Evolutionary conservation across 64 coral and sea anemone genomes (phyloP), one percentile per base, ranked within the genome.

Genomic region (Stichodactyla helianthus): DNA sequence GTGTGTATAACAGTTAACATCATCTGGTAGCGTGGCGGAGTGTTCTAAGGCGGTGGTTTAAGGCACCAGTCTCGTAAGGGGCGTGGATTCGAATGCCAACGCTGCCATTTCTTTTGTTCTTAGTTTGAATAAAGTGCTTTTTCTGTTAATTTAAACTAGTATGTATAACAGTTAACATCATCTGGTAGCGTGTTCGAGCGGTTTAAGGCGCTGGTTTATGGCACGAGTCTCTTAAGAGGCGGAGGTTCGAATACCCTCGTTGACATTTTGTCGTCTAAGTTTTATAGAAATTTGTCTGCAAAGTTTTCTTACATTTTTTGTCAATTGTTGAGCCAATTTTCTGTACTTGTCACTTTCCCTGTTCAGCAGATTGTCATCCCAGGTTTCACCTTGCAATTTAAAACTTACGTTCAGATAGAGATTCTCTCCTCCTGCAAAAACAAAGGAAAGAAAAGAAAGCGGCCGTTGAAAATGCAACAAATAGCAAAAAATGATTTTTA

Each of bases 31-130:
- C 70, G 70, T 76, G 70, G 70, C 70, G 16, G 70, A 76, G 20
- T 20, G 20, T 14, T 76, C 70, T 76, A 76, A 76, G 70, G 70
- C 70, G 70, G 16, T 76, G 70, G 70, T 76, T 76, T 76, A 76
- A 76, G 70, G 70, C 70, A 76, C 70, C 20, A 76, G 70, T 76
- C 70, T 76, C 70, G 70, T 76, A 26, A 76, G 70, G 22, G 70
- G 70, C 70, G 70, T 76, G 70, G 70, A 20, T 76, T 76, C 70
- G 70, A 76, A 76, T 76, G 16, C 70, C 12, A 76, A 3, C 70
- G 70, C 70, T 76, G 70, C 70, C 70, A 76, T 7, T 76, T 20
- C 22, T 76, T 76, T 76, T 59, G 17, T 11, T 16, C 17, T 59
- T 16, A n/a, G n/a, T n/a, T n/a, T n/a, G n/a, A n/a, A n/a, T n/a